Evolutionary conservation across 2,888 invertebrate species (phyloP).

Genomic region (Sepiola atlantica): DNA sequence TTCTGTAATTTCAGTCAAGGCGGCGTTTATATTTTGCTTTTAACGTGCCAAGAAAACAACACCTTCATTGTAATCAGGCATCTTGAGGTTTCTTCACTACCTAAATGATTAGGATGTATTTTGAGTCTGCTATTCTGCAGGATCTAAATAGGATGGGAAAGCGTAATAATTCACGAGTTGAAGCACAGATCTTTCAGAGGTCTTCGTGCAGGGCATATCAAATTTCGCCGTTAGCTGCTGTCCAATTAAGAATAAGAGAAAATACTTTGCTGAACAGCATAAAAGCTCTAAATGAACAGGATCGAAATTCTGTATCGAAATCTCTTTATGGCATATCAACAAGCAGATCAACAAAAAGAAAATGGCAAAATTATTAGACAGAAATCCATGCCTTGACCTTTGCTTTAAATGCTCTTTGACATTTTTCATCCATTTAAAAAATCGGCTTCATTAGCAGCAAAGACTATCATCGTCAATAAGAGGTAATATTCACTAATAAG

Average conservation of each 20-base stretch:
- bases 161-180: no score
- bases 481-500: neutral
- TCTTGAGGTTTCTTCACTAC: no score
- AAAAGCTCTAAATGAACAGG: neutral
- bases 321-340: neutral
- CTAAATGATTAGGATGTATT: no score
- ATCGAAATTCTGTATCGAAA: neutral
- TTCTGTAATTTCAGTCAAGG: no score
- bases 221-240: neutral
- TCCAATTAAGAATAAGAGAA: neutral
- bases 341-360: neutral
- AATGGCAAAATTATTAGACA: neutral
- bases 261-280: neutral
- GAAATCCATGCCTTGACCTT: neutral
- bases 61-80: no score
- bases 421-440: neutral
- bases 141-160: no score
- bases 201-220: no score
- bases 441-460: neutral
- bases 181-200: no score
- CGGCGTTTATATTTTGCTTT: no score
- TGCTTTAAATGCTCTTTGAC: neutral
- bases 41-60: no score
- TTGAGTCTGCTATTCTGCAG: no score
- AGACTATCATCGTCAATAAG: neutral